Conservation (phyloP, 92 coral and sea anemone genomes). For the Epizoanthus scotinus region DNA sequence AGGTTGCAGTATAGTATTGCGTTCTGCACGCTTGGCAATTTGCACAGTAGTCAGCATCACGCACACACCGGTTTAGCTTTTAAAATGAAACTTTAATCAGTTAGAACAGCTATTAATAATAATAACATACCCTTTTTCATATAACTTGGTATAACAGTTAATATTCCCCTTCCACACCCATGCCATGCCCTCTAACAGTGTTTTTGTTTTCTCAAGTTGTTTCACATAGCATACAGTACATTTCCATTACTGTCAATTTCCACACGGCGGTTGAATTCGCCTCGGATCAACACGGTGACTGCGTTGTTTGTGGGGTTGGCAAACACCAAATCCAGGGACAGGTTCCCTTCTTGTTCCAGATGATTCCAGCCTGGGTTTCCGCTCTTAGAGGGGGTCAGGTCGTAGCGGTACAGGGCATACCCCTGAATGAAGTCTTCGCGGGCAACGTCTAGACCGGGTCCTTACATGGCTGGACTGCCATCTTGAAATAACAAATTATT, state of each 20-base stretch:
- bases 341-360: slow-evolving; percentile 33
- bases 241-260: slow-evolving; percentile 39
- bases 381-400: slow-evolving; percentile 47
- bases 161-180: too few species aligned
- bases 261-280: slow-evolving; percentile 44
- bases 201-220: too few species aligned
- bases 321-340: slow-evolving; percentile 31
- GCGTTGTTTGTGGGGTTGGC: neutral
- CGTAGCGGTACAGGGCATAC: slow-evolving; percentile 33
- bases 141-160: too few species aligned
- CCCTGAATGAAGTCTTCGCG: slow-evolving; percentile 40
- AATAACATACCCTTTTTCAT: too few species aligned
- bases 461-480: slow-evolving; percentile 8
- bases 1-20: neutral
- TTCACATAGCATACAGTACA: slow-evolving; percentile 30
- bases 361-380: slow-evolving; percentile 28
- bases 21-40: too few species aligned
- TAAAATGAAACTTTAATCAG: too few species aligned
- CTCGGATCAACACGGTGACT: slow-evolving; percentile 24
- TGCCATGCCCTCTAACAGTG: too few species aligned
- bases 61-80: too few species aligned
- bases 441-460: slow-evolving; percentile 33
- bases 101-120: too few species aligned
- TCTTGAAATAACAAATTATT: slow-evolving; percentile 14
- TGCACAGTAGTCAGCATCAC: too few species aligned